A percentile compares a stretch with the other conserved stretches of the same genome.
Evolutionary conservation across 2,888 invertebrate species (phyloP).

Genomic region (Pherbina coryleti): DNA sequence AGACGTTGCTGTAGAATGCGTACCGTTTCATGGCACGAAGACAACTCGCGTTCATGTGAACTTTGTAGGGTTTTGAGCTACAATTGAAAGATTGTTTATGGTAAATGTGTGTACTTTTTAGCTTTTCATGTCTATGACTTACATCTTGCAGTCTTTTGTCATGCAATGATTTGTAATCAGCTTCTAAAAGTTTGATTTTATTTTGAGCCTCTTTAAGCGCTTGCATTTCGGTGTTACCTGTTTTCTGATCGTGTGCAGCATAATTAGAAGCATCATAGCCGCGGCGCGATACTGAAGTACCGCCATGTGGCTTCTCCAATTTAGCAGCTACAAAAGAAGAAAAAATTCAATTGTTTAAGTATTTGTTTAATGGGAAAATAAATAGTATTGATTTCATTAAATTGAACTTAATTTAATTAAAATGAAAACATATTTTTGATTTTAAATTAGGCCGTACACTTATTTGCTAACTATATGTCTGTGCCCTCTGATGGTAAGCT

Average conservation of each 20-base stretch:
- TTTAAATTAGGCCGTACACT: too few relatives aligned
- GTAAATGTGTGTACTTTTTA: background rate
- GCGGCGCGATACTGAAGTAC: conserved; percentile 32
- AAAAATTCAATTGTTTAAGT: background rate
- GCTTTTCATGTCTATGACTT: conserved; percentile 64
- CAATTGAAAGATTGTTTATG: conserved; percentile 53
- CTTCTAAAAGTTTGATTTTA: conserved; percentile 79
- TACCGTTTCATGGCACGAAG: conserved; percentile 68
- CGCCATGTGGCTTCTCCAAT: conserved; percentile 37
- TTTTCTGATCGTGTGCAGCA: conserved; percentile 56
- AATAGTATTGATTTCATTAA: too few relatives aligned
- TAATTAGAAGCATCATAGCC: conserved; percentile 44
- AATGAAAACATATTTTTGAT: too few relatives aligned
- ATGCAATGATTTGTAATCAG: conserved; percentile 81
- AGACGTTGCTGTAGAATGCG: conserved; percentile 68
- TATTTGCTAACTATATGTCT: too few relatives aligned
- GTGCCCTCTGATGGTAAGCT: too few relatives aligned
- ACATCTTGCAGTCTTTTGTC: conserved; percentile 85
- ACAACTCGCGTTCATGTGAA: conserved; percentile 79
- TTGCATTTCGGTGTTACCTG: conserved; percentile 65
- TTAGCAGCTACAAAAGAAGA: conserved; percentile 27
- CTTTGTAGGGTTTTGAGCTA: conserved; percentile 82
- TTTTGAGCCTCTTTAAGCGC: conserved; percentile 71
- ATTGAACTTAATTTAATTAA: too few relatives aligned
- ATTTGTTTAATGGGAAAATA: too few relatives aligned